Percentiles rank a stretch among this genome's conserved stretches.
phyloP scores from a whole-genome alignment of 2,888 invertebrate genomes.

The Nephrotoma appendiculata region DNA sequence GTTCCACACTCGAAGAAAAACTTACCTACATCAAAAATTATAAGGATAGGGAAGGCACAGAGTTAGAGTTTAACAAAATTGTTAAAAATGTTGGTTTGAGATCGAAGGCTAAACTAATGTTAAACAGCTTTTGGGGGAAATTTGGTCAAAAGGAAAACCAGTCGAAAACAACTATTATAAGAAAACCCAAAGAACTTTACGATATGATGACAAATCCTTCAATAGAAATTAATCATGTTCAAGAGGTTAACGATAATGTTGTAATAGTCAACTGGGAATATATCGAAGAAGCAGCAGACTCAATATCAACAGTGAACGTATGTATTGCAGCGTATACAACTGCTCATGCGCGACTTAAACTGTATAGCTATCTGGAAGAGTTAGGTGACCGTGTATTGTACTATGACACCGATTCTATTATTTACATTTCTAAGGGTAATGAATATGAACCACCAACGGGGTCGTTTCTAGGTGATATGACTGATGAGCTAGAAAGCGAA shows the following conservation, averaged over 20 bases:
- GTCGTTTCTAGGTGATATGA: no score
- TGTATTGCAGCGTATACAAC: background rate
- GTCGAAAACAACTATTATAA: conserved; percentile 11
- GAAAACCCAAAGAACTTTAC: conserved; percentile 9
- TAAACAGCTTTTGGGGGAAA: conserved; percentile 8
- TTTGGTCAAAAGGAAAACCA: conserved; percentile 9
- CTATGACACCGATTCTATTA: no score
- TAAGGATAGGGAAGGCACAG: background rate
- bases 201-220: conserved; percentile 12
- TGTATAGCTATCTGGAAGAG: no score
- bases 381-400: no score
- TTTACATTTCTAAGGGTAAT: no score
- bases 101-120: background rate
- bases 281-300: conserved; percentile 10
- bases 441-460: background rate
- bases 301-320: background rate
- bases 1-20: background rate
- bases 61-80: background rate
- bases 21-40: background rate
- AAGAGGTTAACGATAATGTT: conserved; percentile 13
- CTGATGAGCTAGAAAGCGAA: no score
- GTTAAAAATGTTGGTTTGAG: background rate
- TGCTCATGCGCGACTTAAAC: no score
- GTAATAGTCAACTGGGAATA: conserved; percentile 15
- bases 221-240: conserved; percentile 12